Evolutionary conservation across 2,113 vertebrate species (phyloP).

Genomic region (Odocoileus hemionus): DNA sequence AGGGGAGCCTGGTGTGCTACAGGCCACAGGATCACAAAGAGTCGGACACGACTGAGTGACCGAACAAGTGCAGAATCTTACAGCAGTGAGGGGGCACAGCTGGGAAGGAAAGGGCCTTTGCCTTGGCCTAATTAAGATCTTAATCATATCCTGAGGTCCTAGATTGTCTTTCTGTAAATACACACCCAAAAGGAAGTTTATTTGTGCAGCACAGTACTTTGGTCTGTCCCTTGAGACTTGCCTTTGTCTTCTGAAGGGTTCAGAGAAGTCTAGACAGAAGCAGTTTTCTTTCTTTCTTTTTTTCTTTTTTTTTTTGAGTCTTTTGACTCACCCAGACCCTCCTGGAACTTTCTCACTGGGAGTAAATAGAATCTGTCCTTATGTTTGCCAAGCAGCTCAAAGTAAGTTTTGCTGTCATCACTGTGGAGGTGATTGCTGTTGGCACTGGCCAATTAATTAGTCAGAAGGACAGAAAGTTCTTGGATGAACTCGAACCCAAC

Average conservation of each 20-base stretch:
- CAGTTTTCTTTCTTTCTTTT: neutral
- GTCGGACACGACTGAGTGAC: accelerated
- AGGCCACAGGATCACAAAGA: neutral
- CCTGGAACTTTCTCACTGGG: neutral
- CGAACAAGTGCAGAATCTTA: neutral
- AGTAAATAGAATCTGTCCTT: neutral
- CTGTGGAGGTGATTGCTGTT: neutral
- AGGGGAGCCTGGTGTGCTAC: neutral
- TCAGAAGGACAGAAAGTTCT: slow-evolving; percentile 35
- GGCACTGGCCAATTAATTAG: slow-evolving; percentile 16
- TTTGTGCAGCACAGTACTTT: neutral
- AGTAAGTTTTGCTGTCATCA: neutral
- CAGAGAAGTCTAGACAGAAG: neutral
- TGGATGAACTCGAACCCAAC: neutral
- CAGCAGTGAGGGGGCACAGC: neutral
- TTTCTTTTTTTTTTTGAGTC: neutral
- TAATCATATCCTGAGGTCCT: neutral
- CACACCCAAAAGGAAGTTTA: neutral
- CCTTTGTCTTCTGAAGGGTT: neutral
- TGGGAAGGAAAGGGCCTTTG: neutral
- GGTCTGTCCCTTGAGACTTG: neutral
- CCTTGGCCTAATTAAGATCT: neutral
- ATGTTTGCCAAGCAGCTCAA: neutral
- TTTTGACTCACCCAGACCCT: neutral
- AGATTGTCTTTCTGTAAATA: neutral